These are phyloP conservation scores for Pomatostomus ruficeps DNA, from an alignment of 2,113 vertebrate species.

Conservation along the genomic window DNA sequence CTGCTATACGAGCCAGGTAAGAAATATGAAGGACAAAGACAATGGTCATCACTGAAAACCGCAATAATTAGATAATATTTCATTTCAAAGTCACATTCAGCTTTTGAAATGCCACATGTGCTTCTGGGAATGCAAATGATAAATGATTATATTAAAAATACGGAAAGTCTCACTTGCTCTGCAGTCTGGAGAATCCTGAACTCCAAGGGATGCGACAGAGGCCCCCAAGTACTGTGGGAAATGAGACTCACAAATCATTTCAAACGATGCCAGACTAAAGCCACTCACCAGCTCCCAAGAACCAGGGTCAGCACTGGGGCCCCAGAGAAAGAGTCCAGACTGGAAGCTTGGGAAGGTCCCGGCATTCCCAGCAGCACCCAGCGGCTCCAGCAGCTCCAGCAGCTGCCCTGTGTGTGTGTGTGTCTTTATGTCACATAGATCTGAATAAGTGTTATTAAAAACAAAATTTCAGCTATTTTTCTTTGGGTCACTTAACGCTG, in stretches of 20 bases:
- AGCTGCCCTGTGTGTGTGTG: background rate
- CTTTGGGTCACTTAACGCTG: background rate
- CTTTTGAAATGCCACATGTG: background rate
- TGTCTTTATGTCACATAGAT: no score
- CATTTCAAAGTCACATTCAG: background rate
- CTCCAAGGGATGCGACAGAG: background rate
- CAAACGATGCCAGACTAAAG: background rate
- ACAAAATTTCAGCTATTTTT: background rate
- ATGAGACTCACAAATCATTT: background rate
- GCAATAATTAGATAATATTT: background rate
- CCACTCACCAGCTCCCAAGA: background rate
- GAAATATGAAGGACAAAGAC: background rate
- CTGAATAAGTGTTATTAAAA: background rate
- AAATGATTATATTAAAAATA: background rate
- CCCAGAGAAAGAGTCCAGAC: accelerated
- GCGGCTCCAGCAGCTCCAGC: background rate
- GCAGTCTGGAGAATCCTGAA: background rate
- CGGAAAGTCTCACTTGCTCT: background rate
- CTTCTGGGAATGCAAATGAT: background rate
- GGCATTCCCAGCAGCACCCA: background rate
- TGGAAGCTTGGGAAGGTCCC: background rate
- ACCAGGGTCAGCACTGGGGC: background rate
- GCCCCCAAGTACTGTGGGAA: background rate
- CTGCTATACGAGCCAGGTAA: background rate
- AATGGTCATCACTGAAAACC: background rate